phyloP scores from a whole-genome alignment of 2,888 invertebrate genomes.

The Caenorhabditis zanzibari region DNA sequence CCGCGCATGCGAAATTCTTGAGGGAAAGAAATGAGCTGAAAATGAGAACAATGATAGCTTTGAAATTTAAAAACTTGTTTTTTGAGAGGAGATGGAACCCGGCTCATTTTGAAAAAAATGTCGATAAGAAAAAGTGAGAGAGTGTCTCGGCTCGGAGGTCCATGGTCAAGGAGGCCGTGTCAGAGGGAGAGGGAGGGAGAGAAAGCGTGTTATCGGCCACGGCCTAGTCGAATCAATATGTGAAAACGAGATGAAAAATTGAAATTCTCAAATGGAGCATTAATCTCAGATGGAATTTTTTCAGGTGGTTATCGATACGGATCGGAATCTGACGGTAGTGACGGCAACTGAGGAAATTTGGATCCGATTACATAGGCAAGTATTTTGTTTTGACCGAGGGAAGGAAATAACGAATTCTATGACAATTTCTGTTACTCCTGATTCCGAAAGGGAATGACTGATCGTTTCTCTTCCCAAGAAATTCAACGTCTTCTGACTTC shows the following conservation, averaged over 20 bases:
- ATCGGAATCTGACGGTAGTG: slow-evolving; percentile 76
- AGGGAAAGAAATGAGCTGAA: slow-evolving; percentile 19
- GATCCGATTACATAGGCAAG: slow-evolving; percentile 76
- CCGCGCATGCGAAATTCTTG: slow-evolving; percentile 13
- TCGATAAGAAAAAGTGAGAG: slow-evolving; percentile 11
- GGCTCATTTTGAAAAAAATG: background rate
- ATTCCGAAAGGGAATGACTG: slow-evolving; percentile 45
- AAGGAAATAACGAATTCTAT: slow-evolving; percentile 25
- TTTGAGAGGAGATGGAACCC: background rate
- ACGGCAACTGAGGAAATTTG: slow-evolving; percentile 75
- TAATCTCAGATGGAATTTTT: slow-evolving; percentile 33
- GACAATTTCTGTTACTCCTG: slow-evolving; percentile 18
- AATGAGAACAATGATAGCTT: background rate
- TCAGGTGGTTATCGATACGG: slow-evolving; percentile 77
- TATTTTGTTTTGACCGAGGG: background rate
- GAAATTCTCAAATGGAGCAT: background rate
- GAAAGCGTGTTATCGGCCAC: slow-evolving; percentile 13
- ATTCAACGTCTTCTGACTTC: slow-evolving; percentile 32
- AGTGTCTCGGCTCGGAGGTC: slow-evolving; percentile 14
- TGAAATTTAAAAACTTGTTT: no score
- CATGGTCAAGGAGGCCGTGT: background rate
- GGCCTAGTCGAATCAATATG: slow-evolving; percentile 11
- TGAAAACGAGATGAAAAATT: background rate
- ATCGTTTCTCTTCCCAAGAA: slow-evolving; percentile 33
- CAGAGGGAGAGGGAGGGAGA: no score